These are phyloP conservation scores for Brachionus manjavacas DNA, from an alignment of 1,140 invertebrate genomes.

Conservation along the genomic window DNA sequence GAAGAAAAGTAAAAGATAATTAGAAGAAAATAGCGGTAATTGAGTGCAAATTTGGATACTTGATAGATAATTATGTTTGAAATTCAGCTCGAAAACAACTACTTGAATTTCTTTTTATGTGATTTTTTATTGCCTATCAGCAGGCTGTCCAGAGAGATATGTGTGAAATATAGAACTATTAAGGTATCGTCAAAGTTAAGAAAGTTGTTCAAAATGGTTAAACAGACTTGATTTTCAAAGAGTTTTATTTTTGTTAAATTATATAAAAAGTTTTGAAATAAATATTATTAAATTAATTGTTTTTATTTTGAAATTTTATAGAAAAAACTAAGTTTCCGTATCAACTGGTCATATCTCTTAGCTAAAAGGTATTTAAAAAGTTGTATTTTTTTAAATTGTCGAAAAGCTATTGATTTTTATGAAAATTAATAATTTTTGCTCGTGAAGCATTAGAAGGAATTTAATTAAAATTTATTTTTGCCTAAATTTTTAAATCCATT, in stretches of 20 bases:
- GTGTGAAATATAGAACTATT: neutral
- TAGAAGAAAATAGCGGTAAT: constrained; percentile 1
- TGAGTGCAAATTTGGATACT: constrained; percentile 4
- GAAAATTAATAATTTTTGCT: too few relatives aligned
- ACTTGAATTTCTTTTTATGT: neutral
- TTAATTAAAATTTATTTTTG: neutral
- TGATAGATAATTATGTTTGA: constrained; percentile 28
- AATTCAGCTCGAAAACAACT: neutral
- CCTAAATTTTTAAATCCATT: too few relatives aligned
- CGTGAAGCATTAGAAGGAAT: neutral
- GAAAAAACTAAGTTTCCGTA: too few relatives aligned
- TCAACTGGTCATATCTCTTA: too few relatives aligned
- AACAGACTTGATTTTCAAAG: too few relatives aligned
- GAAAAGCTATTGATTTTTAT: too few relatives aligned
- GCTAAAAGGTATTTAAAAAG: too few relatives aligned
- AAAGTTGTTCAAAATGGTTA: neutral
- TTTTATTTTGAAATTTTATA: too few relatives aligned
- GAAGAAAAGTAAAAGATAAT: neutral
- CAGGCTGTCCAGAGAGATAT: neutral
- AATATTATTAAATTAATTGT: too few relatives aligned
- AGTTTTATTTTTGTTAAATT: too few relatives aligned
- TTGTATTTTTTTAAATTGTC: too few relatives aligned
- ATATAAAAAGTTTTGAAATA: too few relatives aligned
- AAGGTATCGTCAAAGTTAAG: neutral
- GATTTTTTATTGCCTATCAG: neutral